Evolutionary conservation across 1,140 invertebrate species (phyloP), one percentile per base, ranked within the genome.

Genomic region (Nasonia vitripennis): DNA sequence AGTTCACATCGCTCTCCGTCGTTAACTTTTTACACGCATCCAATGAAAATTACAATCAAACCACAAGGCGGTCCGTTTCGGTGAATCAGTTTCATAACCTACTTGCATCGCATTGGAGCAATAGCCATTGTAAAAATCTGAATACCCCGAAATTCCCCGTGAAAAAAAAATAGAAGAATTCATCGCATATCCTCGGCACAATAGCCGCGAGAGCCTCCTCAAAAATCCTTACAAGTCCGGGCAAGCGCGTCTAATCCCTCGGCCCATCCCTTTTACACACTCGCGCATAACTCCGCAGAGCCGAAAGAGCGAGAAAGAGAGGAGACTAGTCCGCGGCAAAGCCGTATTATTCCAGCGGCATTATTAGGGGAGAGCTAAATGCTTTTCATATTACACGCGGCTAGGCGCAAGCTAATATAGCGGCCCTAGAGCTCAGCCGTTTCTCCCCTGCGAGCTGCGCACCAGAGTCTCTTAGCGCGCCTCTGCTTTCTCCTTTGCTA

Each of bases 331-430:
- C 20, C 6, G 48, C 9, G 77, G 23, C n/a, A 27, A 45, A 75
- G 37, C 74, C 20, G 34, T 67, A 85, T 80, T 85, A 85, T 80
- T 73, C 34, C 78, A 20, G 12, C 20, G 48, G 78, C 78, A 85
- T 85, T 79, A 80, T 80, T 85, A 85, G 78, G 70, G 67, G 45
- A 48, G 77, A 7, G 67, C 67, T 85, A 80, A 85, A 85, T 80
- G 67, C 83, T 85, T 79, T 85, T 85, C 77, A 67, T 80, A 85
- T 62, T 73, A 80, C 78, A 85, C 70, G 74, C n/a, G 83, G 45
- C 55, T 62, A 62, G 55, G 55, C 67, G 70, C 20, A 75, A 62
- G 70, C 78, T 67, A 80, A 74, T 83, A 70, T 68, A 78, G 73
- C 55, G 55, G 55, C 20, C 55, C 55, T 62, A 62, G 55, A n/a